Conservation (phyloP, 2,113 vertebrate genomes). For the Ptychochromis oligacanthus region DNA sequence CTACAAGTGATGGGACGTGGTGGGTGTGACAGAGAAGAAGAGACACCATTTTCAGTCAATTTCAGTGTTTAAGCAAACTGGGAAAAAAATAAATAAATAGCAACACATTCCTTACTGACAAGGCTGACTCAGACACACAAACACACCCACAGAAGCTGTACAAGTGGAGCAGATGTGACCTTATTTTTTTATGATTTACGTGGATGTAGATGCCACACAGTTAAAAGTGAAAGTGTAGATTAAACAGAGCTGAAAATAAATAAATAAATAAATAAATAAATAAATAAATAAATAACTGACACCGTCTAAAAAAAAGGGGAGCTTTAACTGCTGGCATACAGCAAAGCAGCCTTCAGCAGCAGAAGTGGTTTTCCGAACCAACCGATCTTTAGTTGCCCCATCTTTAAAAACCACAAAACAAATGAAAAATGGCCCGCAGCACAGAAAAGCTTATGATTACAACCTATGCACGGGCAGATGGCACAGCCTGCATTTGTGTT, state of each 20-base stretch:
- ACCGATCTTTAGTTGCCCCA: constrained; percentile 50
- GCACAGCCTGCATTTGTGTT: constrained; percentile 57
- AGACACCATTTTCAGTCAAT: not conserved
- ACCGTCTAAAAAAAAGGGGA: not conserved
- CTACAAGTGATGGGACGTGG: constrained; percentile 4
- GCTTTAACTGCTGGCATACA: constrained; percentile 36
- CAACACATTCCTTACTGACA: constrained; percentile 27
- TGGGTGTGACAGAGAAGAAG: not conserved
- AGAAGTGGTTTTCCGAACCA: constrained; percentile 67
- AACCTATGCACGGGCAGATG: constrained; percentile 69
- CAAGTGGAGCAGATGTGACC: constrained; percentile 13
- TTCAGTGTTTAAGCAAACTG: not conserved
- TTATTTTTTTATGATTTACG: not conserved
- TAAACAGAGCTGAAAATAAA: not conserved
- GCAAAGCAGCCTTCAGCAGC: constrained; percentile 46
- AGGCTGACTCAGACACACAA: constrained; percentile 6
- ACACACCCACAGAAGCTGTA: constrained; percentile 1
- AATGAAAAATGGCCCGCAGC: constrained; percentile 74
- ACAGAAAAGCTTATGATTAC: constrained; percentile 75
- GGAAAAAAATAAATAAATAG: not conserved
- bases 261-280: constrained; percentile 11
- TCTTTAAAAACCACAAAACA: constrained; percentile 76
- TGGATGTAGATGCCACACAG: not conserved
- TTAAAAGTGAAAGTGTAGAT: not conserved
- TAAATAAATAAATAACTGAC: constrained; percentile 4